Percentiles rank a stretch among this genome's conserved stretches.
phyloP scores from a whole-genome alignment of 2,113 vertebrate species.

The Limanda limanda region DNA sequence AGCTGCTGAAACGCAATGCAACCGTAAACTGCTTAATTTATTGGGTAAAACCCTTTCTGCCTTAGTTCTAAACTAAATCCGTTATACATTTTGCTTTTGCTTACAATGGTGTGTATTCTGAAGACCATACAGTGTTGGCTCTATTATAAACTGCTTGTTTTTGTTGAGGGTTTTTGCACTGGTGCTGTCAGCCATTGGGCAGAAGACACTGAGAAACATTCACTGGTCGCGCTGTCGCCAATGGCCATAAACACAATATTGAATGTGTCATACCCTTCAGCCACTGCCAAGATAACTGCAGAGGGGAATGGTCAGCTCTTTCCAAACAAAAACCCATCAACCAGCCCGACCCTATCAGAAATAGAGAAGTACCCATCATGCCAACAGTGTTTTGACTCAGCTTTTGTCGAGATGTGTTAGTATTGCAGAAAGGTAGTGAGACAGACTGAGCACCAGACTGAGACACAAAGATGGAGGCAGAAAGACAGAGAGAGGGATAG shows the following conservation, averaged over 20 bases:
- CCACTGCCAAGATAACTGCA: slow-evolving; percentile 70
- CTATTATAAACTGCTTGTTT: slow-evolving; percentile 65
- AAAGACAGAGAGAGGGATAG: slow-evolving; percentile 69
- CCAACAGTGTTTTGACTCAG: slow-evolving; percentile 61
- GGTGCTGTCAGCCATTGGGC: slow-evolving; percentile 61
- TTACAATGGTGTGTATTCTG: slow-evolving; percentile 51
- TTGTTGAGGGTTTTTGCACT: slow-evolving; percentile 45
- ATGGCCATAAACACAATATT: slow-evolving; percentile 77
- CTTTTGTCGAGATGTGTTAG: slow-evolving; percentile 42
- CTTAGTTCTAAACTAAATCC: slow-evolving; percentile 38
- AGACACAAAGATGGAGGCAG: slow-evolving; percentile 62
- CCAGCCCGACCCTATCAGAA: slow-evolving; percentile 49
- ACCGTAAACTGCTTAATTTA: slow-evolving; percentile 13
- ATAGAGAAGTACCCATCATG: slow-evolving; percentile 57
- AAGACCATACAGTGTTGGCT: slow-evolving; percentile 51
- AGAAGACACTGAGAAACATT: slow-evolving; percentile 69
- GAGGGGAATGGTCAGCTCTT: slow-evolving; percentile 62
- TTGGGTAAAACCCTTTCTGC: slow-evolving; percentile 36
- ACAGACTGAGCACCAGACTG: slow-evolving; percentile 73
- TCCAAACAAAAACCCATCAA: slow-evolving; percentile 65
- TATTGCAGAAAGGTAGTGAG: slow-evolving; percentile 41
- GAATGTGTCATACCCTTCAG: slow-evolving; percentile 74
- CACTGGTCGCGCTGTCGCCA: slow-evolving; percentile 66
- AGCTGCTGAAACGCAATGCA: slow-evolving; percentile 20
- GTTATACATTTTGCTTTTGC: slow-evolving; percentile 52